phyloP scores from a whole-genome alignment of 2,888 invertebrate genomes.

The Cephus spinipes region DNA sequence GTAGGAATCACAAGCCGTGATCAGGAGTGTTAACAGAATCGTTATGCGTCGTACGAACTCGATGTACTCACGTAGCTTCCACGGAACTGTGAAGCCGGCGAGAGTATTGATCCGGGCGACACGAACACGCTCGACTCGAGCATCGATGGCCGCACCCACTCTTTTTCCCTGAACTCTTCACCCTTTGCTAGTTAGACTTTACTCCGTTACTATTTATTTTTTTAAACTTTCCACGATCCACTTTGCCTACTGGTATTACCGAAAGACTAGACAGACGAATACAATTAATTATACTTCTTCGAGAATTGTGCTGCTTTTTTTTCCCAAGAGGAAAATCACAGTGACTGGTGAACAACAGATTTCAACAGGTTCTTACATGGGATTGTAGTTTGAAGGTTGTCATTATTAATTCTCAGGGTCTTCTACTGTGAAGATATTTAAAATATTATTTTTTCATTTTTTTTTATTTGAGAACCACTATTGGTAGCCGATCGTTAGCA shows the following conservation, averaged over 20 bases:
- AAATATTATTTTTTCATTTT: no score
- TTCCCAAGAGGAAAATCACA: neutral
- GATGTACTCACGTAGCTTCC: conserved; percentile 1
- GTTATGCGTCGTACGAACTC: neutral
- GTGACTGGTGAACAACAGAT: neutral
- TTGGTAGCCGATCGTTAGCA: neutral
- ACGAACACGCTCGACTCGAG: conserved; percentile 10
- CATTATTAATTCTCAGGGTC: neutral
- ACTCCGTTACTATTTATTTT: neutral
- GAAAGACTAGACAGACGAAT: neutral
- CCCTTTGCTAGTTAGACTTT: neutral
- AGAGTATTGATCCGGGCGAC: conserved; percentile 12
- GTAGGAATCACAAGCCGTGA: neutral
- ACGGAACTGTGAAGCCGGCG: conserved; percentile 2
- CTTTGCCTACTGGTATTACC: neutral
- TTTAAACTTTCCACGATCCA: neutral
- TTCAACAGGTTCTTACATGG: neutral
- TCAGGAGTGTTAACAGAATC: neutral
- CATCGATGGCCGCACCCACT: conserved; percentile 11
- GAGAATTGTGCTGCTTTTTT: neutral
- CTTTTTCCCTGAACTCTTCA: neutral
- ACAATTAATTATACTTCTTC: neutral
- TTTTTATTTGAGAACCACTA: neutral
- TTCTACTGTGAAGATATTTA: neutral
- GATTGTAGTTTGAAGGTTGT: neutral